phyloP scores from a whole-genome alignment of 2,113 vertebrate genomes.

The Junco hyemalis region DNA sequence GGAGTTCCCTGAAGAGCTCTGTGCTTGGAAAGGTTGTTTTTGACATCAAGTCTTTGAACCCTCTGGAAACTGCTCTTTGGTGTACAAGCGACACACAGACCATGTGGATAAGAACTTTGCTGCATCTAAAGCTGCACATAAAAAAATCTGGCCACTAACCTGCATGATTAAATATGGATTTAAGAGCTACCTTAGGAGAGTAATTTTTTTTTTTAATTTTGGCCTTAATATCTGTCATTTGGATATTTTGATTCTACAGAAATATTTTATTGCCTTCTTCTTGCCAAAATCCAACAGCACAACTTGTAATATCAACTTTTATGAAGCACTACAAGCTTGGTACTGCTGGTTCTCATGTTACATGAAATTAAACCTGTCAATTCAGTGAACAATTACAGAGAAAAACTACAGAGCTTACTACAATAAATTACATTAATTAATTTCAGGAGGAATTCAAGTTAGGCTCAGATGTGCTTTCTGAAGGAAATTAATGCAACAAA shows the following conservation, averaged over 20 bases:
- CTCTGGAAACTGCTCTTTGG: neutral
- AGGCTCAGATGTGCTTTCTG: slow-evolving; percentile 35
- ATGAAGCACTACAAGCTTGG: neutral
- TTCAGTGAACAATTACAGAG: neutral
- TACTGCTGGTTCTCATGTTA: slow-evolving; percentile 28
- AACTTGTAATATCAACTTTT: slow-evolving; percentile 30
- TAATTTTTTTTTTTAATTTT: neutral
- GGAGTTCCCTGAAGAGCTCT: neutral
- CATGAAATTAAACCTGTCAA: slow-evolving; percentile 49
- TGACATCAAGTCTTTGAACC: neutral
- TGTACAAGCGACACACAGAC: neutral
- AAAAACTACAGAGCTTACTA: slow-evolving; percentile 2
- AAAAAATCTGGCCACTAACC: neutral
- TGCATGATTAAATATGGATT: neutral
- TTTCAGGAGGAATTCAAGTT: slow-evolving; percentile 30
- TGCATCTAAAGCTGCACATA: neutral
- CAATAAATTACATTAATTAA: slow-evolving; percentile 42
- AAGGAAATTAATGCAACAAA: slow-evolving; percentile 42
- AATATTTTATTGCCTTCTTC: slow-evolving; percentile 11
- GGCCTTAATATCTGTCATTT: slow-evolving; percentile 20
- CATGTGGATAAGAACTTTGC: fast-evolving
- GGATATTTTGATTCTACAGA: neutral
- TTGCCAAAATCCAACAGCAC: slow-evolving; percentile 39
- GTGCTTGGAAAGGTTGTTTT: neutral
- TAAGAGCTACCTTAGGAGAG: slow-evolving; percentile 8